A percentile compares a stretch with the other conserved stretches of the same genome.
Conservation (phyloP, 2,113 vertebrate species). For the Gadus macrocephalus region DNA sequence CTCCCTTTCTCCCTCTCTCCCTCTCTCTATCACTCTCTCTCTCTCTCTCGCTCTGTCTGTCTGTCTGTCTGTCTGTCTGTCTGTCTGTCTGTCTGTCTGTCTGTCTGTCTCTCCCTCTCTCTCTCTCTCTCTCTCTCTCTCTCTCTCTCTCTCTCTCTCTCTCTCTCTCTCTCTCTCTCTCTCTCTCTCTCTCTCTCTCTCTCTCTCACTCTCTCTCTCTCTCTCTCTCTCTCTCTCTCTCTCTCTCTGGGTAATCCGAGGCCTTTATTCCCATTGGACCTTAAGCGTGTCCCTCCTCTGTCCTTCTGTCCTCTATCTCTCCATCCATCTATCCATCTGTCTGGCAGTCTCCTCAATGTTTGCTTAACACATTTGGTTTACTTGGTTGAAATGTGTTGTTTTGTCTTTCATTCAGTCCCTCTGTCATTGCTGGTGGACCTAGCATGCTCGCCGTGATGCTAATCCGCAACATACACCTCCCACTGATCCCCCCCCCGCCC, state of each 20-base stretch:
- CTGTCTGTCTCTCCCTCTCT: background rate
- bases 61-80: background rate
- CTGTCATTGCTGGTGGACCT: too few species aligned
- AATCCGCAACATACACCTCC: too few species aligned
- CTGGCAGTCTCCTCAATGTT: background rate
- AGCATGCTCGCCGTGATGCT: too few species aligned
- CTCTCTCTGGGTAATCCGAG: too few species aligned
- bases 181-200: slow-evolving; percentile 29
- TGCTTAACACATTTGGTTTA: too few species aligned
- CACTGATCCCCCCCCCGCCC: too few species aligned
- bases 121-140: slow-evolving; percentile 2
- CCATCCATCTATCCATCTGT: background rate
- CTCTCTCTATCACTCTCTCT: too few species aligned
- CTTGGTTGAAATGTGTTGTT: too few species aligned
- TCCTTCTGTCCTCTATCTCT: background rate
- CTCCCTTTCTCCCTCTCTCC: slow-evolving; percentile 18
- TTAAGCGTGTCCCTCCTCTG: background rate
- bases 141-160: background rate
- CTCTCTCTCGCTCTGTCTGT: slow-evolving; percentile 53
- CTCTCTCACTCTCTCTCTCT: background rate
- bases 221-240: slow-evolving; percentile 53
- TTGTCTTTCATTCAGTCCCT: too few species aligned
- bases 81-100: slow-evolving; percentile 4
- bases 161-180: slow-evolving; percentile 3
- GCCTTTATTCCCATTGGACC: too few species aligned